Percentiles rank a stretch among this genome's conserved stretches.
These are phyloP conservation scores for Amniataba percoides DNA, from an alignment of 2,797 vertebrate genomes.

Conservation along the genomic window DNA sequence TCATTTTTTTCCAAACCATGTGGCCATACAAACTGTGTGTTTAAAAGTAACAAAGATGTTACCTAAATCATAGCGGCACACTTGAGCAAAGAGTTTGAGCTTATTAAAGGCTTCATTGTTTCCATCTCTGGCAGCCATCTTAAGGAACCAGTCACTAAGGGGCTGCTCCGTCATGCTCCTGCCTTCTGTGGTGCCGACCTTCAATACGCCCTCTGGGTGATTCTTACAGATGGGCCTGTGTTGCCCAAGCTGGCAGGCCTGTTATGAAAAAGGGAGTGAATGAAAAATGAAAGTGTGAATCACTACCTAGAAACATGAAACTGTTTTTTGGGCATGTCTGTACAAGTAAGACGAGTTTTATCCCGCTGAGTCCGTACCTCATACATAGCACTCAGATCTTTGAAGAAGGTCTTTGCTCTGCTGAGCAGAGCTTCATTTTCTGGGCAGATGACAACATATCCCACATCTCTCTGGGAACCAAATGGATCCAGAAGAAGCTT, in stretches of 20 bases:
- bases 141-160: slow-evolving; percentile 97
- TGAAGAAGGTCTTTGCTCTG: slow-evolving; percentile 95
- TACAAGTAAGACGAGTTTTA: slow-evolving; percentile 16
- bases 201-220: slow-evolving; percentile 94
- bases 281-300: slow-evolving; percentile 29
- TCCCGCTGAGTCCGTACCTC: slow-evolving; percentile 86
- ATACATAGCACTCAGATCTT: slow-evolving; percentile 95
- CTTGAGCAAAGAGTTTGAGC: slow-evolving; percentile 98
- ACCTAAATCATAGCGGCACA: slow-evolving; percentile 97
- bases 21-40: rapidly evolving
- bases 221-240: slow-evolving; percentile 97
- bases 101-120: slow-evolving; percentile 95
- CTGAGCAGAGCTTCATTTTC: slow-evolving; percentile 95
- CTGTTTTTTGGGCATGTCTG: slow-evolving; percentile 51
- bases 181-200: slow-evolving; percentile 90
- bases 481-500: slow-evolving; percentile 98
- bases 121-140: slow-evolving; percentile 88
- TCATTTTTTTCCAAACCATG: not conserved
- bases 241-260: slow-evolving; percentile 97
- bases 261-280: slow-evolving; percentile 29
- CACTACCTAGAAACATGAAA: slow-evolving; percentile 1
- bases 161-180: slow-evolving; percentile 93
- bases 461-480: slow-evolving; percentile 96
- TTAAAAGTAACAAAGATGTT: slow-evolving; percentile 53
- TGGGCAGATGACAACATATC: slow-evolving; percentile 97